These are phyloP conservation scores for Sesia apiformis DNA, from an alignment of 2,888 invertebrate genomes.

Conservation along the genomic window DNA sequence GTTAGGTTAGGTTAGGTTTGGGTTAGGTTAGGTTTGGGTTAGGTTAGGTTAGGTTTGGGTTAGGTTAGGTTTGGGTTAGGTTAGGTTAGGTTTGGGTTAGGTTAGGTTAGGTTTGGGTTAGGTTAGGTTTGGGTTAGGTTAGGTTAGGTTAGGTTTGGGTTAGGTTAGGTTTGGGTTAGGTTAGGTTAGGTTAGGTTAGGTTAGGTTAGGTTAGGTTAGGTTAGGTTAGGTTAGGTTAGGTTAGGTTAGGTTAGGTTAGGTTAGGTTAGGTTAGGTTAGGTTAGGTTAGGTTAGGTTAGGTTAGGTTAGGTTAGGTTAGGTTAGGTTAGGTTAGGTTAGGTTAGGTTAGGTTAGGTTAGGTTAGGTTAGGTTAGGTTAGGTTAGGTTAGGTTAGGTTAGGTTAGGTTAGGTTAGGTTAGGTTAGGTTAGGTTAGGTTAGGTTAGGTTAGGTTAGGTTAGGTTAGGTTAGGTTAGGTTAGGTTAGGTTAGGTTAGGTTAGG, in stretches of 20 bases:
- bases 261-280: slow-evolving; percentile 2
- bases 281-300: slow-evolving; percentile 2
- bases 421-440: slow-evolving; percentile 3
- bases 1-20: slow-evolving; percentile 2
- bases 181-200: slow-evolving; percentile 2
- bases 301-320: slow-evolving; percentile 1
- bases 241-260: slow-evolving; percentile 2
- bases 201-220: slow-evolving; percentile 2
- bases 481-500: slow-evolving; percentile 2
- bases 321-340: slow-evolving; percentile 1
- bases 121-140: slow-evolving; percentile 4
- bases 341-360: slow-evolving; percentile 1
- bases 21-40: slow-evolving; percentile 5
- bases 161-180: not conserved
- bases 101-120: slow-evolving; percentile 7
- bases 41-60: slow-evolving; percentile 5
- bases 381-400: slow-evolving; percentile 2
- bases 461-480: slow-evolving; percentile 3
- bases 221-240: slow-evolving; percentile 1
- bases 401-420: slow-evolving; percentile 3
- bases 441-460: slow-evolving; percentile 3
- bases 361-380: slow-evolving; percentile 2
- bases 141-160: not conserved
- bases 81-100: slow-evolving; percentile 7
- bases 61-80: slow-evolving; percentile 5